A percentile compares a stretch with the other conserved stretches of the same genome.
These are phyloP conservation scores for Pentamera pediparva DNA, from an alignment of 53 echinoderm and acorn worm species.

Conservation along the genomic window DNA sequence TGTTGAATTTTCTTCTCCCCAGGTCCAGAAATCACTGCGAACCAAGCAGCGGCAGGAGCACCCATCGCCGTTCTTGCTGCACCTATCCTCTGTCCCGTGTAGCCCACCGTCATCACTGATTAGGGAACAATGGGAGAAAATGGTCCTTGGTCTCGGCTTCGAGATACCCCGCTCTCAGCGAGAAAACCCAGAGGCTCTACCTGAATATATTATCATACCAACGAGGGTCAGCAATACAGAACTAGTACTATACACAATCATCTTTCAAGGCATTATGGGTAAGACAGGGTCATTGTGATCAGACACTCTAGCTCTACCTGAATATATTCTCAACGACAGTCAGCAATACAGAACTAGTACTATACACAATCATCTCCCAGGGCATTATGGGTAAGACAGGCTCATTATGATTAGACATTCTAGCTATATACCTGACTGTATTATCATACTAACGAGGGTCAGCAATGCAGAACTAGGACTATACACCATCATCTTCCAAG, in stretches of 20 bases:
- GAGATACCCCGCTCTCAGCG: conserved; percentile 10
- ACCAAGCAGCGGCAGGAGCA: conserved; percentile 21
- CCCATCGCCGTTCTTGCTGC: background rate
- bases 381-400: conserved; percentile 27
- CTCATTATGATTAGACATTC: background rate
- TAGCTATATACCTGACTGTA: background rate
- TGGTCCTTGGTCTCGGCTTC: conserved; percentile 18
- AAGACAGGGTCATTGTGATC: background rate
- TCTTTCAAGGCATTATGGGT: conserved; percentile 36
- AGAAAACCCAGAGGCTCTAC: background rate
- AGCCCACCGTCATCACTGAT: conserved; percentile 15
- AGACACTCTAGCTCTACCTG: background rate
- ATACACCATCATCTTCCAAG: conserved; percentile 36
- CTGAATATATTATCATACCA: conserved; percentile 27
- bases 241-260: conserved; percentile 32
- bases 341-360: conserved; percentile 28
- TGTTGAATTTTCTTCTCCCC: background rate
- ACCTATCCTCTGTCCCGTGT: background rate
- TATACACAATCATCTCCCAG: conserved; percentile 34
- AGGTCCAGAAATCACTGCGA: conserved; percentile 27
- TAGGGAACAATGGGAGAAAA: conserved; percentile 21
- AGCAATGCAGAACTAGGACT: conserved; percentile 28
- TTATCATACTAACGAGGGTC: conserved; percentile 13
- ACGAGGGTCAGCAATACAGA: conserved; percentile 16
- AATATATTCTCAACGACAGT: conserved; percentile 10